These are phyloP conservation scores for Cryptus viduatorius DNA, from an alignment of 2,888 invertebrate species.

Conservation along the genomic window DNA sequence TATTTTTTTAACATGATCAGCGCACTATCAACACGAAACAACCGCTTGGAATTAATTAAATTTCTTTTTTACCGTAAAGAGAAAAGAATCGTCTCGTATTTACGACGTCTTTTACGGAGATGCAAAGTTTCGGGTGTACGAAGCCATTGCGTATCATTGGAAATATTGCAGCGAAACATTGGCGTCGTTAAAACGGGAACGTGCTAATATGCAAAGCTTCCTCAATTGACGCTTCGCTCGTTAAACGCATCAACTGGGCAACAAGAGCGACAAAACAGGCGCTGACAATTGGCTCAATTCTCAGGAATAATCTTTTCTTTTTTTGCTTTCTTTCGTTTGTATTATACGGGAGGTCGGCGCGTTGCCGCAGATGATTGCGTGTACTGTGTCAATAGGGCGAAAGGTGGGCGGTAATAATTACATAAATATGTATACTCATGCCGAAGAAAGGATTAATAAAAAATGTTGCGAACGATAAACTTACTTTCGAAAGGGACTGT, in stretches of 20 bases:
- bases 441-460: neutral
- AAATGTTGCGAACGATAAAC: constrained; percentile 66
- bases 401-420: neutral
- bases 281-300: constrained; percentile 64
- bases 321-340: neutral
- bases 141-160: neutral
- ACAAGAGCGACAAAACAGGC: constrained; percentile 72
- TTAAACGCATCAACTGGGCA: constrained; percentile 78
- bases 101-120: no score
- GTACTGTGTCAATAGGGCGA: neutral
- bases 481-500: constrained; percentile 82
- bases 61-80: no score
- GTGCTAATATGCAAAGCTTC: constrained; percentile 73
- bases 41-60: no score
- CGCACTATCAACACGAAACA: no score
- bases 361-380: constrained; percentile 17
- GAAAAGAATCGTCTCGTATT: no score
- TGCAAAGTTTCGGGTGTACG: no score
- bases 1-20: no score
- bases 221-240: constrained; percentile 77
- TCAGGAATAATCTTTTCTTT: constrained; percentile 33
- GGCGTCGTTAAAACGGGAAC: constrained; percentile 62
- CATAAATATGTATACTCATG: neutral
- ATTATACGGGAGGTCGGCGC: neutral
- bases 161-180: constrained; percentile 60